Percentiles rank a stretch among this genome's conserved stretches.
These are phyloP conservation scores for Euura saliciscinereae DNA, from an alignment of 1,140 invertebrate species.

Conservation along the genomic window DNA sequence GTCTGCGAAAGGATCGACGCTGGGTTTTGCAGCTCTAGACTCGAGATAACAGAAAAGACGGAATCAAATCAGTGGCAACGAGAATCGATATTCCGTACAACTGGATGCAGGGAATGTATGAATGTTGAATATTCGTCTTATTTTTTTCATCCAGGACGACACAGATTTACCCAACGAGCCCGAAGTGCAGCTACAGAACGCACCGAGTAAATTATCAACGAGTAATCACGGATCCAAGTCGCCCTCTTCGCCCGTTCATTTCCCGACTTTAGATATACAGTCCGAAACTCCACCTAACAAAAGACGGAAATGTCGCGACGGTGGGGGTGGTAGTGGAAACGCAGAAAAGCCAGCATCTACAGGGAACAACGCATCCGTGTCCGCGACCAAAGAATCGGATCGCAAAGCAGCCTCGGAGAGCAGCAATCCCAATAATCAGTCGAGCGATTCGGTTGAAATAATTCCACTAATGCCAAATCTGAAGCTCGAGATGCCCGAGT, in stretches of 20 bases:
- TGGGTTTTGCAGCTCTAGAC: no score
- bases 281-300: conserved; percentile 52
- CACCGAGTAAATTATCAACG: conserved; percentile 47
- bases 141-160: conserved; percentile 45
- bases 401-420: conserved; percentile 29
- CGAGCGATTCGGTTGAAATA: conserved; percentile 56
- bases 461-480: conserved; percentile 60
- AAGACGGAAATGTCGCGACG: conserved; percentile 55
- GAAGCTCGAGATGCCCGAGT: conserved; percentile 59
- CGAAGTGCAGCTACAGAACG: conserved; percentile 57
- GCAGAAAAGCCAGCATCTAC: conserved; percentile 41
- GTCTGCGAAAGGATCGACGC: no score
- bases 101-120: neutral
- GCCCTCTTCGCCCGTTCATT: conserved; percentile 49
- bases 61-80: no score
- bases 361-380: conserved; percentile 23
- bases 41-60: no score
- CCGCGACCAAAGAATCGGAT: conserved; percentile 48
- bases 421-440: conserved; percentile 41
- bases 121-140: conserved; percentile 12
- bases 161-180: conserved; percentile 58
- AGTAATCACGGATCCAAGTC: conserved; percentile 53
- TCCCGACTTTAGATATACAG: conserved; percentile 48
- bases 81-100: no score
- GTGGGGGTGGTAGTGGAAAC: conserved; percentile 35